Evolutionary conservation across 2,888 invertebrate species (phyloP).

Genomic region (Caenorhabditis zanzibari): DNA sequence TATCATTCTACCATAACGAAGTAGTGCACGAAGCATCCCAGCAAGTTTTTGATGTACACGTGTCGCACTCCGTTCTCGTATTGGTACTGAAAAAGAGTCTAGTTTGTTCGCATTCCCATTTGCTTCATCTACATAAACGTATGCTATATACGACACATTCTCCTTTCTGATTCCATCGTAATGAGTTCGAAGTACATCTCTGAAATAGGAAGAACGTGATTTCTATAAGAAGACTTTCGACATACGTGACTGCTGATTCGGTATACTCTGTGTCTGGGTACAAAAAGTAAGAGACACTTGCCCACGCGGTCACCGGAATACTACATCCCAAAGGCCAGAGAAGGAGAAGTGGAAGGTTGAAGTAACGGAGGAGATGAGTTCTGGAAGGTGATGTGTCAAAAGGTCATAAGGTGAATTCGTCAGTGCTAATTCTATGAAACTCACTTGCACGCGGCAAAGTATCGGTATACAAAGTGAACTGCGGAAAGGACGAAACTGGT

Average conservation of each 20-base stretch:
- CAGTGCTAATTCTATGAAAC: background rate
- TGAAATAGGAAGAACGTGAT: constrained; percentile 4
- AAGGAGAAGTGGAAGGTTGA: constrained; percentile 32
- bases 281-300: constrained; percentile 61
- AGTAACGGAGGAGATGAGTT: constrained; percentile 43
- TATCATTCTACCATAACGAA: constrained; percentile 48
- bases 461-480: constrained; percentile 52
- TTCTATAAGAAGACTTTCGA: background rate
- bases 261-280: constrained; percentile 60
- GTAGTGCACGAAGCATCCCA: constrained; percentile 58
- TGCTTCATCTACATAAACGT: constrained; percentile 41
- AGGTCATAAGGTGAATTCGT: too few species aligned
- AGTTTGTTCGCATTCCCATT: background rate
- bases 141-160: constrained; percentile 59
- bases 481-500: constrained; percentile 53
- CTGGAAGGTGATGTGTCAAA: constrained; percentile 16
- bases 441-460: constrained; percentile 63
- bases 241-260: constrained; percentile 53
- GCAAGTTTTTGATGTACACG: constrained; percentile 49
- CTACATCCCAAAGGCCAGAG: constrained; percentile 48
- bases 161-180: constrained; percentile 52
- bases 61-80: constrained; percentile 35
- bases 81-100: constrained; percentile 34
- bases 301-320: constrained; percentile 56
- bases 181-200: constrained; percentile 45